Base-by-base conservation (phyloP, 2,797 vertebrate species). In the Tokudaia tokunoshimensis region DNA sequence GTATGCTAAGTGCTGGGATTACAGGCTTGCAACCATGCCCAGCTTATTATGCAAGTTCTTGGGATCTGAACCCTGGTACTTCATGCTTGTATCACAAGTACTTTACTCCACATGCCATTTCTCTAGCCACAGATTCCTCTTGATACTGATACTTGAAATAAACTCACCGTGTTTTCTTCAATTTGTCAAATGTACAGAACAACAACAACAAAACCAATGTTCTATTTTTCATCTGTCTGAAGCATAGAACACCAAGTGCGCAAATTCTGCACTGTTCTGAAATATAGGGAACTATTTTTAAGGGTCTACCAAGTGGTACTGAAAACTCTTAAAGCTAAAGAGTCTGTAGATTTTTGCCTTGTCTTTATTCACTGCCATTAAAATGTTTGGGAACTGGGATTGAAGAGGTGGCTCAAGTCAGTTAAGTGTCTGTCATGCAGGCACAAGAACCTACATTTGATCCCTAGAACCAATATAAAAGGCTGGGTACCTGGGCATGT, bases 281-380 rank as follows among this genome's bases (percentile, higher is more conserved):
- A 92, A 89, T 26, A 55, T 15, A 74, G 19, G 44, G 65, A 72
- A 88, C 26, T 59, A 10, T 85, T 86, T 80, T 70, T 78, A 92
- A 88, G 84, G 52, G 61, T 26, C 55, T 55, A n/a, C 15, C 79
- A 82, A 80, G 79, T 0, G 3, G 76, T 52, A 94, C 52, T 10
- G 17, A 37, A 70, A 94, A 92, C 26, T 15, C 85, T 29, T 50
- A 59, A 76, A 84, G 50, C 57, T 83, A 74, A 85, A 94, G 79
- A 95, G 88, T 94, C 63, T 44, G 44, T 55, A 89, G 37, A 79
- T 81, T 95, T 92, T 89, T 79, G 67, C 20, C 63, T 94, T 67
- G 47, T 89, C 61, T 93, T 92, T 79, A 85, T 82, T 90, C 72
- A 87, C n/a, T 89, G 4, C 6, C 37, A 9, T 90, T 79, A 93